Percentiles rank a stretch among this genome's conserved stretches.
Conservation (phyloP, 2,797 vertebrate genomes). For the Kryptolebias ocellatus region DNA sequence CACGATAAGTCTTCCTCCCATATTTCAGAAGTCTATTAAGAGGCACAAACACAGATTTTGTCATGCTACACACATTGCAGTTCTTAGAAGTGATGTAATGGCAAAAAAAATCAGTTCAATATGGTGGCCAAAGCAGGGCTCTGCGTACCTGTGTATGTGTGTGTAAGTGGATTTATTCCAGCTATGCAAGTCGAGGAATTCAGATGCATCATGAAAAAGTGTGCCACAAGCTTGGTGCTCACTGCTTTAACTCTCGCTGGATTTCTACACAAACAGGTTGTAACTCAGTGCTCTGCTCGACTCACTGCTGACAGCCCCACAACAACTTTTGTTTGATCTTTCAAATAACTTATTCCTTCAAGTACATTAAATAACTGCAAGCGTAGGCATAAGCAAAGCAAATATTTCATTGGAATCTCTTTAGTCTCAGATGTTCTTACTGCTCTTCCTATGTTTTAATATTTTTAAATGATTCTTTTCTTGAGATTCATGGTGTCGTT, state of each 20-base stretch:
- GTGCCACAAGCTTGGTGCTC: conserved; percentile 22
- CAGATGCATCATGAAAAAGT: conserved; percentile 52
- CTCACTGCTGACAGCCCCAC: conserved; percentile 8
- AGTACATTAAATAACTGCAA: conserved; percentile 22
- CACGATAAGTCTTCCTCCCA: conserved; percentile 20
- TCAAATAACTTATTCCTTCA: conserved; percentile 14
- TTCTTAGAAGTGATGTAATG: conserved; percentile 56
- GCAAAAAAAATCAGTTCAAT: conserved; percentile 59
- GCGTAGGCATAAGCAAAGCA: conserved; percentile 10
- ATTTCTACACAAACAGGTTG: conserved; percentile 44
- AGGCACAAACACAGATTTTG: conserved; percentile 56
- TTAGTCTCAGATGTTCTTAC: background rate
- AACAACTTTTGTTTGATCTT: conserved; percentile 33
- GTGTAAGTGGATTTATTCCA: conserved; percentile 43
- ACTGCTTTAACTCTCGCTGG: conserved; percentile 29
- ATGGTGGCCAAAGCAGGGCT: conserved; percentile 35
- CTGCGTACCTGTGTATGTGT: conserved; percentile 12
- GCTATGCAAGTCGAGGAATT: conserved; percentile 30
- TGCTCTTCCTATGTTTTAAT: background rate
- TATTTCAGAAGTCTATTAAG: conserved; percentile 44
- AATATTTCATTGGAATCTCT: conserved; percentile 18
- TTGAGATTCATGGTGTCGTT: conserved; percentile 6
- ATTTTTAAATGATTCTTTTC: background rate
- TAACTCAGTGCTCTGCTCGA: conserved; percentile 1
- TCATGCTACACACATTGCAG: conserved; percentile 47